Conservation (phyloP, 2,888 invertebrate species). For the Drosophila mimetica region DNA sequence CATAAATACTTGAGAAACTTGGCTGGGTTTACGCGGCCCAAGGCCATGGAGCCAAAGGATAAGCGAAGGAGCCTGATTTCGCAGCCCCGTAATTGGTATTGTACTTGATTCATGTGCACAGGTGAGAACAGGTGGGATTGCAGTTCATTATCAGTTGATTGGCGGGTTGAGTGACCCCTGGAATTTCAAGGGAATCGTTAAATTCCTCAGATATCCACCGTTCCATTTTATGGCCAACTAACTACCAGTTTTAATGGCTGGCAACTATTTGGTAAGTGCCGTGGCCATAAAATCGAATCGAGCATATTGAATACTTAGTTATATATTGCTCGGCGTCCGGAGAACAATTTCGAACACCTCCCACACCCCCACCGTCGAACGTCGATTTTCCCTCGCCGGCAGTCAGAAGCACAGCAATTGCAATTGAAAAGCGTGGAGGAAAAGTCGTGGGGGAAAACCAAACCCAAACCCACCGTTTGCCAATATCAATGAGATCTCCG, state of each 20-base stretch:
- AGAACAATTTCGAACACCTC: constrained; percentile 9
- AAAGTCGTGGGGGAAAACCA: constrained; percentile 4
- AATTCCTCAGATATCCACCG: constrained; percentile 11
- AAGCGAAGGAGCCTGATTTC: constrained; percentile 21
- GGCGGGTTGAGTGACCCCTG: constrained; percentile 8
- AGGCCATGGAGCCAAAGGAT: constrained; percentile 25
- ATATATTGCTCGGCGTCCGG: constrained; percentile 13
- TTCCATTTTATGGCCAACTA: constrained; percentile 41
- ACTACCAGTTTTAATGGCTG: constrained; percentile 43
- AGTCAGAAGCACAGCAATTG: constrained; percentile 20
- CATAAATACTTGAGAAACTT: constrained; percentile 77
- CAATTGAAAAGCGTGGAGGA: constrained; percentile 27
- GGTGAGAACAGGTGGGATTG: constrained; percentile 40
- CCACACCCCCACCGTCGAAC: background rate
- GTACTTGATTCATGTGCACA: constrained; percentile 40
- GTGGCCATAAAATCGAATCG: constrained; percentile 44
- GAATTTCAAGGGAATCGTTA: constrained; percentile 9
- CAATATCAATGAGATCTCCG: constrained; percentile 50
- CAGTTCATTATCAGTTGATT: constrained; percentile 52
- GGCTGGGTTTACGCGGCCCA: constrained; percentile 47
- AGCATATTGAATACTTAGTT: constrained; percentile 50
- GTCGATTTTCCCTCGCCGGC: constrained; percentile 5
- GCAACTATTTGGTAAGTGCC: constrained; percentile 51
- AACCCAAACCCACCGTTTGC: constrained; percentile 26
- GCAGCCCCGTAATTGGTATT: constrained; percentile 36